Evolutionary conservation across 1,140 invertebrate genomes (phyloP).

Genomic region (Spodoptera frugiperda): DNA sequence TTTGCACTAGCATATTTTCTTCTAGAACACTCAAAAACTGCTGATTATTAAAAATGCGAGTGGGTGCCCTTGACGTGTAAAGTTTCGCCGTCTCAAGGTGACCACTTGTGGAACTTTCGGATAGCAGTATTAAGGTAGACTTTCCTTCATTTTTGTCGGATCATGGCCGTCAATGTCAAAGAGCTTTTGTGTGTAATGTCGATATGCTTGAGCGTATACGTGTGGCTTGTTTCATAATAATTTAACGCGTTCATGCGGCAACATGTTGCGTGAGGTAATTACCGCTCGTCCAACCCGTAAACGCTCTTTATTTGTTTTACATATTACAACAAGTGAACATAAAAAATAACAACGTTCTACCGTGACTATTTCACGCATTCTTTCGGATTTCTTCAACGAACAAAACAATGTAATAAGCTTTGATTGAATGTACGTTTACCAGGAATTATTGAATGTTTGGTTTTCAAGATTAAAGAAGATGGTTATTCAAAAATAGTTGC

Average conservation of each 20-base stretch:
- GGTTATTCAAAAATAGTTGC: constrained; percentile 21
- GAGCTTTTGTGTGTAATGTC: constrained; percentile 1
- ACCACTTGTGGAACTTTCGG: constrained; percentile 25
- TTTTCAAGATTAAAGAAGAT: constrained; percentile 22
- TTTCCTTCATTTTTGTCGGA: background rate
- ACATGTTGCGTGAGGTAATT: constrained; percentile 29
- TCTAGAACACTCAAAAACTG: constrained; percentile 5
- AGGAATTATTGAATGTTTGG: constrained; percentile 17
- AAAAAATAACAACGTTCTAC: constrained; percentile 15
- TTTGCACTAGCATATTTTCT: constrained; percentile 9
- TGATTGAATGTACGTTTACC: constrained; percentile 13
- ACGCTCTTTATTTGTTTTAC: constrained; percentile 46
- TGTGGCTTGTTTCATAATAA: constrained; percentile 27
- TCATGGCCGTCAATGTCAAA: constrained; percentile 12
- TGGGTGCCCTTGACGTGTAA: background rate
- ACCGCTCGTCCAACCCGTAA: constrained; percentile 30
- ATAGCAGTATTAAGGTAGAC: background rate
- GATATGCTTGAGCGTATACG: constrained; percentile 20
- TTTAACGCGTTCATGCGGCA: constrained; percentile 32
- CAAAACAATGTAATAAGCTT: constrained; percentile 24
- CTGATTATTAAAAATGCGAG: constrained; percentile 26
- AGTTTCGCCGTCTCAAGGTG: constrained; percentile 16
- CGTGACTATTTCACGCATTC: background rate
- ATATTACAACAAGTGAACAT: constrained; percentile 33
- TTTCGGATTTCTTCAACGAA: constrained; percentile 4